Evolutionary conservation across 2,888 invertebrate species (phyloP).

Genomic region (Luffia ferchaultella): DNA sequence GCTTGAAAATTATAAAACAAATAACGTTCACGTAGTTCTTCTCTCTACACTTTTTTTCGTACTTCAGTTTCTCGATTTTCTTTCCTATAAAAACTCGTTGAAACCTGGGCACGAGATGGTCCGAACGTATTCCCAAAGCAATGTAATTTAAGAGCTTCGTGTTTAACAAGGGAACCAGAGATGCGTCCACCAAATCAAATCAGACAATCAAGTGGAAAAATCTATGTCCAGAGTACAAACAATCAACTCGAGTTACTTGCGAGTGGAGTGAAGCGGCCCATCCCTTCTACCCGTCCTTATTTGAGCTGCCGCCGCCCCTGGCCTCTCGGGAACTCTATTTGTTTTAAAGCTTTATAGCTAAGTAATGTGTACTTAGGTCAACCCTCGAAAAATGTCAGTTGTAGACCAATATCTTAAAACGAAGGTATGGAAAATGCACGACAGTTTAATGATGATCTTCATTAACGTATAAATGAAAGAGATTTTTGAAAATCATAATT

Average conservation of each 20-base stretch:
- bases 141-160: slow-evolving; percentile 21
- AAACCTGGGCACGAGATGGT: no score
- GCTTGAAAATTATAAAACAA: no score
- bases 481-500: not conserved
- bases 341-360: slow-evolving; percentile 66
- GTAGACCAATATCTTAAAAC: not conserved
- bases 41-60: no score
- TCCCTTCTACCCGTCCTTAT: slow-evolving; percentile 24
- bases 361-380: slow-evolving; percentile 66
- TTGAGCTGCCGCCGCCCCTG: slow-evolving; percentile 9
- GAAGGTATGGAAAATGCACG: not conserved
- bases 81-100: no score
- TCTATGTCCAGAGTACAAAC: slow-evolving; percentile 60
- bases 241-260: slow-evolving; percentile 60
- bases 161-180: slow-evolving; percentile 14
- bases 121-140: slow-evolving; percentile 31
- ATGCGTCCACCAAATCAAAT: slow-evolving; percentile 55
- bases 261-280: slow-evolving; percentile 43
- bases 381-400: slow-evolving; percentile 51
- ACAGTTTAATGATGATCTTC: not conserved
- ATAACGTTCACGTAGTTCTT: no score
- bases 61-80: no score
- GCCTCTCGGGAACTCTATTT: slow-evolving; percentile 47
- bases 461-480: not conserved
- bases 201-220: slow-evolving; percentile 67